Conservation (phyloP, 2,888 invertebrate species). For the Tetranychus piercei region DNA sequence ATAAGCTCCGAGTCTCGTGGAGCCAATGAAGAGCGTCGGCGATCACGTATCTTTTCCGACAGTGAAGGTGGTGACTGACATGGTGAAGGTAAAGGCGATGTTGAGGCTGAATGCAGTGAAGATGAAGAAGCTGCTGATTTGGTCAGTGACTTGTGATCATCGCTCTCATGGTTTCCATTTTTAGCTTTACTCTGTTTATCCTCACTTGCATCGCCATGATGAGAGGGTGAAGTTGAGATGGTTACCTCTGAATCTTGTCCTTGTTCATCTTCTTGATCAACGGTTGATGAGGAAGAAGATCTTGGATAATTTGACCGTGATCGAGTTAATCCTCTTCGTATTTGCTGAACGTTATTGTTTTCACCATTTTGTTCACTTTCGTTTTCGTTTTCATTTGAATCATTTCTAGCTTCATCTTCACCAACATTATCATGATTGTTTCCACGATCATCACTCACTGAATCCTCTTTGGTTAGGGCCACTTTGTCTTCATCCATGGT, state of each 20-base stretch:
- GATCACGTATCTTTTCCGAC: background rate
- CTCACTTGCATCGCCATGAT: no score
- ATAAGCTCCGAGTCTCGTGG: conserved; percentile 9
- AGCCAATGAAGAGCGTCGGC: background rate
- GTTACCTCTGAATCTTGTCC: no score
- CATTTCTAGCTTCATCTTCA: background rate
- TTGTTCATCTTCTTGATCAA: no score
- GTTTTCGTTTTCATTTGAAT: background rate
- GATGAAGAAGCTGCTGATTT: background rate
- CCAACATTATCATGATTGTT: background rate
- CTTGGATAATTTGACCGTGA: background rate
- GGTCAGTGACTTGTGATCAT: background rate
- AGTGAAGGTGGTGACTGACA: background rate
- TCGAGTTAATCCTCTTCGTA: background rate
- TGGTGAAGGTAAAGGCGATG: conserved; percentile 8
- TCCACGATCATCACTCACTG: background rate
- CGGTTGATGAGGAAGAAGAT: background rate
- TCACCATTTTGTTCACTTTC: background rate
- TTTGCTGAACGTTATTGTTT: background rate
- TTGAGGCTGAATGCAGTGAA: background rate
- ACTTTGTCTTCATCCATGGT: background rate
- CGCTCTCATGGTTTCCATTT: no score
- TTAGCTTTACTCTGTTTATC: no score
- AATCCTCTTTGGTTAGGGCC: background rate
- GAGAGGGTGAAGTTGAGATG: no score